Evolutionary conservation across 2,797 vertebrate genomes (phyloP), one percentile per base, ranked within the genome.

Genomic region (Propithecus deckenii): DNA sequence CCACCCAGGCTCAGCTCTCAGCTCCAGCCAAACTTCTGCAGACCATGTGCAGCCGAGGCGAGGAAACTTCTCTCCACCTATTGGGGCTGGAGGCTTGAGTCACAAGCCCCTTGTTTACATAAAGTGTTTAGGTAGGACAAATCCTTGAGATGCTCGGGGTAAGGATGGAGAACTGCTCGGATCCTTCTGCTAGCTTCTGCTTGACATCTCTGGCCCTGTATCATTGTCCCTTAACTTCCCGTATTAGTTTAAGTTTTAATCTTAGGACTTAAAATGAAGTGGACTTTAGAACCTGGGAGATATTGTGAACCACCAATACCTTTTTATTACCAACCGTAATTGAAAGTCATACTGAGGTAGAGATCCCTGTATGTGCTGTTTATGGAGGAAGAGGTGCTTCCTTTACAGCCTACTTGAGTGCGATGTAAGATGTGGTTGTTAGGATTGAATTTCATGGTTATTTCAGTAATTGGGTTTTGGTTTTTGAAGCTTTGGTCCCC

Each of bases 1-100:
- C 97, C 98, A 81, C 94, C 98, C 94, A 57, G 83, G 89, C 95
- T 96, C 90, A 57, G 75, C 84, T 35, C 95, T 74, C 92, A 5
- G 86, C 85, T 89, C 75, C 95, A 74, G 97, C 96, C 94, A 92
- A 98, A 98, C 97, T 98, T 97, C 87, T 96, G 97, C 95, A 79
- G 48, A 92, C 95, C 98, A 98, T 97, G 97, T 98, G 97, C 96
- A 52, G 96, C 95, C 90, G 63, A 43, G 83, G 91, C 94, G 94
- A 76, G 95, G 76, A 97, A 97, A 97, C 96, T 97, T 97, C 89
- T 81, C 89, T 91, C 75, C 94, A 23, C 86, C 92, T 67, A n/a
- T 8, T 30, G 89, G 89, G 94, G 95, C 89, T 22, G 72, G 76
- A 87, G 80, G 90, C 94, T 22, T 52, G 80, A 95, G 67, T 93